Conservation (phyloP, 2,888 invertebrate species). For the Carcina quercana region DNA sequence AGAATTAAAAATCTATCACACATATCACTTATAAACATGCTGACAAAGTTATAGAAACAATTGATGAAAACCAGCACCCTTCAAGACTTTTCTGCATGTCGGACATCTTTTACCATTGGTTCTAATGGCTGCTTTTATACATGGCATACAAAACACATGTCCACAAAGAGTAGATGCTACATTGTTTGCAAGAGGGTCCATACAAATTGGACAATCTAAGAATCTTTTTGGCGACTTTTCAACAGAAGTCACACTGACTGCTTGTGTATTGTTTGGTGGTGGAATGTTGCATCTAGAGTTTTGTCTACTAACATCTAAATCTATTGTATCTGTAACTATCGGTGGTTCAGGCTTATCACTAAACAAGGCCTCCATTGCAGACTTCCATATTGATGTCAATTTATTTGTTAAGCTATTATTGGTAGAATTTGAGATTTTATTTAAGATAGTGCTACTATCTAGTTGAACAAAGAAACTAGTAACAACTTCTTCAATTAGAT, state of each 20-base stretch:
- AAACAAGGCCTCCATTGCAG: too few relatives aligned
- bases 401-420: too few relatives aligned
- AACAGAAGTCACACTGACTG: background rate
- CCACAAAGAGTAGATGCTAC: slow-evolving; percentile 46
- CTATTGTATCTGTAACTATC: too few relatives aligned
- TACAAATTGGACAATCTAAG: slow-evolving; percentile 45
- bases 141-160: slow-evolving; percentile 42
- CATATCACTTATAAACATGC: background rate
- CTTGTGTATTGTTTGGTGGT: slow-evolving; percentile 3
- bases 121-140: slow-evolving; percentile 30
- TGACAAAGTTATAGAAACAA: slow-evolving; percentile 28
- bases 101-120: slow-evolving; percentile 37
- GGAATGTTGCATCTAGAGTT: too few relatives aligned
- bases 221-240: slow-evolving; percentile 8
- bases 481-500: slow-evolving; percentile 3
- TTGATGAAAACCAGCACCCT: slow-evolving; percentile 33
- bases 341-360: too few relatives aligned
- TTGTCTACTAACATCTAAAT: too few relatives aligned
- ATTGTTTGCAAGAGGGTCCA: slow-evolving; percentile 29
- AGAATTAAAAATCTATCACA: too few relatives aligned
- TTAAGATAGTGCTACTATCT: too few relatives aligned
- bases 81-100: slow-evolving; percentile 35
- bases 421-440: too few relatives aligned
- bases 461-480: slow-evolving; percentile 3
- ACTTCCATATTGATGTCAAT: too few relatives aligned